Evolutionary conservation across 2,888 invertebrate species (phyloP).

Genomic region (Meiosimyza platycephala): DNA sequence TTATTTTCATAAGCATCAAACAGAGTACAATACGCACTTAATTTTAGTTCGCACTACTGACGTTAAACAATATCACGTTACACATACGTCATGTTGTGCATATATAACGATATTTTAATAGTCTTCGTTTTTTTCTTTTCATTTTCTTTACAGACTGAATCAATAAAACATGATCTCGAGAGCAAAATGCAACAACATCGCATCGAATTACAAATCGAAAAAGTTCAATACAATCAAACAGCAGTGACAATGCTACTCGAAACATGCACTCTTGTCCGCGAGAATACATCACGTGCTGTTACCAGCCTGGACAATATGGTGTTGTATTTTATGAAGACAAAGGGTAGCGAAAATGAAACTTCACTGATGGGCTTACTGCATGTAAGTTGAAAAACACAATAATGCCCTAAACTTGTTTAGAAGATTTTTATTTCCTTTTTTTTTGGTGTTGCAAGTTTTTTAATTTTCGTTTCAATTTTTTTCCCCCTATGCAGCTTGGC

Average conservation of each 20-base stretch:
- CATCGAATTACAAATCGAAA: conserved; percentile 80
- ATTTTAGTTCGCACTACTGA: too few relatives aligned
- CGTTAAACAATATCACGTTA: too few relatives aligned
- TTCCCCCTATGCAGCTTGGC: conserved; percentile 54
- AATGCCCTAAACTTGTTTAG: neutral
- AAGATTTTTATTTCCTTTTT: neutral
- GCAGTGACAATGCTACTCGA: conserved; percentile 77
- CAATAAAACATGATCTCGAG: conserved; percentile 80
- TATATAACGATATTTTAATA: neutral
- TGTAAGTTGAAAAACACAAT: conserved; percentile 52
- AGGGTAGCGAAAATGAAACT: conserved; percentile 65
- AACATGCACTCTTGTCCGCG: conserved; percentile 76
- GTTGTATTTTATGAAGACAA: conserved; percentile 66
- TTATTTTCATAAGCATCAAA: too few relatives aligned
- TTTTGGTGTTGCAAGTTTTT: neutral
- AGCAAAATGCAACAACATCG: conserved; percentile 77
- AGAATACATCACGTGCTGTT: conserved; percentile 80
- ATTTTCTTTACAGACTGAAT: conserved; percentile 73
- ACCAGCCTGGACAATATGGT: conserved; percentile 67
- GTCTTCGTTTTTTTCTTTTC: conserved; percentile 29
- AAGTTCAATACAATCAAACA: conserved; percentile 82
- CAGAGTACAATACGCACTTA: too few relatives aligned
- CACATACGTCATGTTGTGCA: too few relatives aligned
- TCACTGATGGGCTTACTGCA: conserved; percentile 64
- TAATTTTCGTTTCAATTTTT: neutral